Evolutionary conservation across 2,888 invertebrate genomes (phyloP).

Genomic region (Thera obeliscata): DNA sequence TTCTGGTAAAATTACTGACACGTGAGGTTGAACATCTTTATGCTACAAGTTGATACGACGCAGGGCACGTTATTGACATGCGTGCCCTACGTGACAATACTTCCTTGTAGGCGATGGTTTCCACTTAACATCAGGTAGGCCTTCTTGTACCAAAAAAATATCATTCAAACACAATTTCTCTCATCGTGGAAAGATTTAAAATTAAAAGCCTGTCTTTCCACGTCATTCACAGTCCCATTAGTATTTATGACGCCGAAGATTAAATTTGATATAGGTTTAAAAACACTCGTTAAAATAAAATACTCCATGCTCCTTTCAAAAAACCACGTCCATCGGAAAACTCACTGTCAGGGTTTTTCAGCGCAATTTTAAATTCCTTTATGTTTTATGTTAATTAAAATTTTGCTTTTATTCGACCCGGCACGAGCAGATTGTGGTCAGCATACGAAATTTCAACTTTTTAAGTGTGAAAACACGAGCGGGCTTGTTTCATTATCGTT

Average conservation of each 20-base stretch:
- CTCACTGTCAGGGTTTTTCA: slow-evolving; percentile 32
- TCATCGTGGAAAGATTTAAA: too few species aligned
- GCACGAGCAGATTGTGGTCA: slow-evolving; percentile 54
- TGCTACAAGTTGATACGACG: too few species aligned
- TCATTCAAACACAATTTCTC: too few species aligned
- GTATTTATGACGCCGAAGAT: not conserved
- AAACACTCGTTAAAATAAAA: slow-evolving; percentile 10
- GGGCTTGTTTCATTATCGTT: slow-evolving; percentile 50
- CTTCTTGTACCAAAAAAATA: too few species aligned
- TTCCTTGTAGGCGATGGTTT: too few species aligned
- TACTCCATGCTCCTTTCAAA: slow-evolving; percentile 8
- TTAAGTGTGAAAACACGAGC: slow-evolving; percentile 27
- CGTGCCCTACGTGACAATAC: too few species aligned
- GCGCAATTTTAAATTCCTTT: slow-evolving; percentile 49
- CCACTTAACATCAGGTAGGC: too few species aligned
- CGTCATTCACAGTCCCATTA: too few species aligned
- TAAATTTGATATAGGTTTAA: not conserved
- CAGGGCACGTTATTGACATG: too few species aligned
- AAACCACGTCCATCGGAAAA: slow-evolving; percentile 33
- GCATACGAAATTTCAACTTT: slow-evolving; percentile 61
- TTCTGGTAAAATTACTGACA: too few species aligned
- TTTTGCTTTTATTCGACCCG: slow-evolving; percentile 60
- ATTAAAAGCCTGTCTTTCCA: too few species aligned
- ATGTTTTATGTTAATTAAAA: slow-evolving; percentile 66
- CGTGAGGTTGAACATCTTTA: too few species aligned